These are phyloP conservation scores for Criorhina ranunculi DNA, from an alignment of 2,888 invertebrate species.

Conservation along the genomic window DNA sequence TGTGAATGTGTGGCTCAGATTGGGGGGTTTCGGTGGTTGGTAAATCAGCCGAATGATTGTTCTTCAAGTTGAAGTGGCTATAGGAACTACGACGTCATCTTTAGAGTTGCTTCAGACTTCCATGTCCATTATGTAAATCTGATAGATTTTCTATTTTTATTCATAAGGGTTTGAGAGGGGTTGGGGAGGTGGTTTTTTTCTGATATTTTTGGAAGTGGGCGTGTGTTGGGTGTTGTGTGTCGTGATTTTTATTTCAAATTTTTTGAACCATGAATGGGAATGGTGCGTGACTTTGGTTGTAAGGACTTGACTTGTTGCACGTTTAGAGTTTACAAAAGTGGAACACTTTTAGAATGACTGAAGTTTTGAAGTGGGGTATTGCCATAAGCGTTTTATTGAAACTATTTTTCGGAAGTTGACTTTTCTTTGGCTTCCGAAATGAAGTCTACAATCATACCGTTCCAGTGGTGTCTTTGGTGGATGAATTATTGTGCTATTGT, in stretches of 20 bases:
- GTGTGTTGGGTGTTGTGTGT: slow-evolving; percentile 8
- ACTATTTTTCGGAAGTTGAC: no score
- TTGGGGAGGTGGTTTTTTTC: no score
- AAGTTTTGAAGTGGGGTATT: not conserved
- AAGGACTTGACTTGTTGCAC: slow-evolving; percentile 41
- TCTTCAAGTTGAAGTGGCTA: slow-evolving; percentile 1
- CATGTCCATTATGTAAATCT: not conserved
- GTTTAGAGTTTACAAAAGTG: not conserved
- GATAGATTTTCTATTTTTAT: not conserved
- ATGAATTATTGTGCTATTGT: no score
- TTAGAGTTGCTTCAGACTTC: not conserved
- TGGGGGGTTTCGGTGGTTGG: slow-evolving; percentile 15
- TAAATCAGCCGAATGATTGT: slow-evolving; percentile 43
- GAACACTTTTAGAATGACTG: not conserved
- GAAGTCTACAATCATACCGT: no score
- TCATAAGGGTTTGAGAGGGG: not conserved
- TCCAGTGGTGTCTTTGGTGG: no score
- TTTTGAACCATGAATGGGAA: slow-evolving; percentile 19
- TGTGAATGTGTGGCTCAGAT: slow-evolving; percentile 11
- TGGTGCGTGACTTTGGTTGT: not conserved
- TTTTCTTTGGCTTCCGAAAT: no score
- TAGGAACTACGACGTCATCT: slow-evolving; percentile 56
- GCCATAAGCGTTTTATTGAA: no score
- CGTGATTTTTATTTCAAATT: slow-evolving; percentile 8
- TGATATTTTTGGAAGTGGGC: slow-evolving; percentile 19